Base-by-base conservation (phyloP, 2,113 vertebrate genomes). In the Halichoerus grypus region DNA sequence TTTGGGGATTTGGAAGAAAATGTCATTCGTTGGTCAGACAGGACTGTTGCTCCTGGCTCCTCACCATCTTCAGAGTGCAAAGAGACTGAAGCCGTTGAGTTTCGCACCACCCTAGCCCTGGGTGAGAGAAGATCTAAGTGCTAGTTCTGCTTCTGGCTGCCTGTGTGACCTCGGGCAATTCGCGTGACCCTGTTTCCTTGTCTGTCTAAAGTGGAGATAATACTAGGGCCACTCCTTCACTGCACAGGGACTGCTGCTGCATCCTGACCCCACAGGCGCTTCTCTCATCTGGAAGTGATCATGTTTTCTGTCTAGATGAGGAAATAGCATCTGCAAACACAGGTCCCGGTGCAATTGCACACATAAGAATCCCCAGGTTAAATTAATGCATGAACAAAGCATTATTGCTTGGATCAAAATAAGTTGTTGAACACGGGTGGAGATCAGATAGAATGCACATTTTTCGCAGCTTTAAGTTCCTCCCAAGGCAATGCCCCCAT, bases 331-430 rank as follows among this genome's bases (percentile, higher is more conserved):
- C 51, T 59, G 53, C 74, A 81, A 92, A 95, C 12, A 12, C 12
- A 77, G 26, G 67, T 76, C 16, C 14, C 80, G 1, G 4, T 89
- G 71, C 13, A 57, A 31, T 26, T n/a, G 15, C 5, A 71, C 26
- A 69, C 13, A n/a, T 31, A 59, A 49, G 46, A 86, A 93, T 80
- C 31, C 26, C 51, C 1, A 0, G 85, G 21, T 79, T 93, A 26
- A 90, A 28, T 79, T 82, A 74, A 88, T 26, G 21, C 21, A 49
- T 18, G 8, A 92, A 79, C 28, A 92, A 91, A 83, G 10, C 14
- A 57, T 81, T 36, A 65, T n/a, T 91, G 91, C 65, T 89, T 94
- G 31, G 69, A 49, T 87, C 61, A 89, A 96, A 96, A 94, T 39
- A 46, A 69, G 24, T 80, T n/a, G 12, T 1, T 16, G 46, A 88